Evolutionary conservation across 2,888 invertebrate genomes (phyloP).

Genomic region (Argyresthia goedartella): DNA sequence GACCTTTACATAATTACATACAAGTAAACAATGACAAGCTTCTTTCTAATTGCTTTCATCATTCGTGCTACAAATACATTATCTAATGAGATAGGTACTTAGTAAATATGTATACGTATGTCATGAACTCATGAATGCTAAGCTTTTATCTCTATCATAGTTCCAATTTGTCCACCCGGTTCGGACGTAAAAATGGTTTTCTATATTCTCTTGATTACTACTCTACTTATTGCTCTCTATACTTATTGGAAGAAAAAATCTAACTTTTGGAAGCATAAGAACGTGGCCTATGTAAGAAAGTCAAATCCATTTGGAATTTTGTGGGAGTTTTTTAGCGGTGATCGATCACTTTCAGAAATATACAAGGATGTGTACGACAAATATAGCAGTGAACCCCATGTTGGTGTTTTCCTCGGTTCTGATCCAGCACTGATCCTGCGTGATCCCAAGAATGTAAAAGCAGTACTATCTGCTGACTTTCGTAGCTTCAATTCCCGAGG

Average conservation of each 20-base stretch:
- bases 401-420: constrained; percentile 29
- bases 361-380: constrained; percentile 32
- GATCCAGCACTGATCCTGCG: constrained; percentile 31
- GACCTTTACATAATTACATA: no score
- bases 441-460: constrained; percentile 35
- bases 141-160: no score
- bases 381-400: constrained; percentile 20
- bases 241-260: constrained; percentile 8
- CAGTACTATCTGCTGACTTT: constrained; percentile 34
- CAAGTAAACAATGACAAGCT: no score
- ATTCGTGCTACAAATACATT: no score
- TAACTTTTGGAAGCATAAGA: constrained; percentile 38
- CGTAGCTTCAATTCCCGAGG: constrained; percentile 39
- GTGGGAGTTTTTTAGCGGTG: constrained; percentile 27
- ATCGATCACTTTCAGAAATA: constrained; percentile 32
- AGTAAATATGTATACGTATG: no score
- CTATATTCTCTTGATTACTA: no score
- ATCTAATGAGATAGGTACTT: no score
- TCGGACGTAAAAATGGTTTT: no score
- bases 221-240: no score
- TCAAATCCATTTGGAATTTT: constrained; percentile 11
- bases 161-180: no score
- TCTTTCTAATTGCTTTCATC: no score
- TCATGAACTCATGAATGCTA: no score
- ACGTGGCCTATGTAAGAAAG: constrained; percentile 27